Evolutionary conservation across 2,113 vertebrate species (phyloP).

Genomic region (Calonectris borealis): DNA sequence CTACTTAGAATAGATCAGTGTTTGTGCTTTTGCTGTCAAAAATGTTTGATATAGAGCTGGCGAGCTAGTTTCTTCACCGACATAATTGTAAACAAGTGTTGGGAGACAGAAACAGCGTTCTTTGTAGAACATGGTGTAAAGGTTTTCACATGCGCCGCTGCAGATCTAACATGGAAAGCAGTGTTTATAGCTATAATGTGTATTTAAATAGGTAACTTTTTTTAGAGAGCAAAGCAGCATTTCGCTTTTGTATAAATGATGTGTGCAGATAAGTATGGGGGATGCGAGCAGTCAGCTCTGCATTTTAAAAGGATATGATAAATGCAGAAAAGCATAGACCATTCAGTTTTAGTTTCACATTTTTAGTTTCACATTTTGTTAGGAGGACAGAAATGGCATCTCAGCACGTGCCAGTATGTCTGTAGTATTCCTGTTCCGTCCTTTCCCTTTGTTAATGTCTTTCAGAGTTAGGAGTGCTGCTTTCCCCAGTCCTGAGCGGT

Average conservation of each 20-base stretch:
- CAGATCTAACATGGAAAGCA: background rate
- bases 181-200: background rate
- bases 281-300: background rate
- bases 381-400: background rate
- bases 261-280: background rate
- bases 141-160: background rate
- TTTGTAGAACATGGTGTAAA: constrained; percentile 7
- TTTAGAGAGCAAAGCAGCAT: background rate
- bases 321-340: background rate
- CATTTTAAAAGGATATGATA: background rate
- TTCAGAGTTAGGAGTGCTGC: background rate
- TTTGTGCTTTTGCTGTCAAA: constrained; percentile 66
- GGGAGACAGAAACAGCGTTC: constrained; percentile 24
- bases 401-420: background rate
- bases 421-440: background rate
- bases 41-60: constrained; percentile 58
- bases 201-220: background rate
- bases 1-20: constrained; percentile 51
- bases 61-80: constrained; percentile 49
- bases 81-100: constrained; percentile 49
- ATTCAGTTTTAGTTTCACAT: background rate
- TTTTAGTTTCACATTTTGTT: background rate
- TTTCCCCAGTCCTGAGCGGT: accelerated
- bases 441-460: background rate
- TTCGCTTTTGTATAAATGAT: background rate